These are phyloP conservation scores for Chrysomela aeneicollis DNA, from an alignment of 2,888 invertebrate species.

Conservation along the genomic window DNA sequence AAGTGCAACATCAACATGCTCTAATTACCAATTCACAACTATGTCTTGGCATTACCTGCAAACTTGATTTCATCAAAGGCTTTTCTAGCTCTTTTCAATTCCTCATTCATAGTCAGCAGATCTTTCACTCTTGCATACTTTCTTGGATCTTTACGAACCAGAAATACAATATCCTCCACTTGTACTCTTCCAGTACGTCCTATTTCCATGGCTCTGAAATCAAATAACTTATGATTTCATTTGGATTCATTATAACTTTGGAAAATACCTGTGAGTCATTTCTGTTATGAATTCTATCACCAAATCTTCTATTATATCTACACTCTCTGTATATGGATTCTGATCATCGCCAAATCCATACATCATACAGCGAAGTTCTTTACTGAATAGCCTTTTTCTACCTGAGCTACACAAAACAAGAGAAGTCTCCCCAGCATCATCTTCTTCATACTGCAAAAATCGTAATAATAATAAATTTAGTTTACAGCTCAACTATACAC, in stretches of 20 bases:
- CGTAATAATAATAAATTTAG: neutral
- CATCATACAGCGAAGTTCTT: conserved; percentile 97
- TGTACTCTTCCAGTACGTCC: conserved; percentile 96
- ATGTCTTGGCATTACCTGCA: conserved; percentile 72
- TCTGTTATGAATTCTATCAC: conserved; percentile 98
- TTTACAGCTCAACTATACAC: neutral
- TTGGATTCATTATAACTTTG: neutral
- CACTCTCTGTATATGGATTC: conserved; percentile 98
- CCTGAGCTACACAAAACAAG: conserved; percentile 69
- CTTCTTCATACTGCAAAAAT: conserved; percentile 68
- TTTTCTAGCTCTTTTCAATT: conserved; percentile 97
- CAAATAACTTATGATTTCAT: no score
- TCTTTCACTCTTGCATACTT: conserved; percentile 99
- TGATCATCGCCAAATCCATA: conserved; percentile 99
- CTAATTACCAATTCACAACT: neutral
- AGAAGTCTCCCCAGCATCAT: conserved; percentile 74
- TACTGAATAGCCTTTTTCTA: conserved; percentile 86
- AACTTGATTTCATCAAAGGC: conserved; percentile 99
- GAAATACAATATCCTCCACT: conserved; percentile 96
- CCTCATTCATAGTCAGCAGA: conserved; percentile 97
- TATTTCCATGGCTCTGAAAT: conserved; percentile 93
- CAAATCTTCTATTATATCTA: conserved; percentile 95
- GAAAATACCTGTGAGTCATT: conserved; percentile 78
- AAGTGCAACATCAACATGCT: neutral
- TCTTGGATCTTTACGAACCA: conserved; percentile 93